These are phyloP conservation scores for Neolamprologus hecqui DNA, from an alignment of 2,113 vertebrate genomes.

Conservation along the genomic window DNA sequence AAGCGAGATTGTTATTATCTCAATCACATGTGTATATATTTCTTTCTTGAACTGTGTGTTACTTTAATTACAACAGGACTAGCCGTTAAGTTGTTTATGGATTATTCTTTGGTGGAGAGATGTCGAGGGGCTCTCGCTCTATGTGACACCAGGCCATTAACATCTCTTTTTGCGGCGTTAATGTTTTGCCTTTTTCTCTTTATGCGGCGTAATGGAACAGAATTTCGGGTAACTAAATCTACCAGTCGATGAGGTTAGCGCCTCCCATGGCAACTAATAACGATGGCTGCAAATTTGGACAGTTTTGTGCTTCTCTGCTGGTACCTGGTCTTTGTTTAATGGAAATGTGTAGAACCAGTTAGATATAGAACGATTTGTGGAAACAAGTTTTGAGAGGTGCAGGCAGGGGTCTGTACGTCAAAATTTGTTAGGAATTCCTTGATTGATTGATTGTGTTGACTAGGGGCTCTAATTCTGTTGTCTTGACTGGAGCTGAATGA, in stretches of 20 bases:
- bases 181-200: not conserved
- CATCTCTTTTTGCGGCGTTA: not conserved
- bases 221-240: not conserved
- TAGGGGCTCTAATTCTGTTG: not conserved
- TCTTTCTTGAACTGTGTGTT: not conserved
- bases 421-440: not conserved
- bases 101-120: not conserved
- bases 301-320: not conserved
- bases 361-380: fast-evolving
- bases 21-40: not conserved
- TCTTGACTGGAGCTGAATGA: not conserved
- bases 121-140: not conserved
- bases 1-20: not conserved
- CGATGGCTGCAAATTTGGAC: not conserved
- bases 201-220: not conserved
- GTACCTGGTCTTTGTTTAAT: not conserved
- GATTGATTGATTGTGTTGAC: not conserved
- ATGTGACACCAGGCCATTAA: not conserved
- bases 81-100: not conserved
- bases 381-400: not conserved
- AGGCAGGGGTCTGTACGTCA: not conserved
- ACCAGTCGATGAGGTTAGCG: not conserved
- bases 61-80: not conserved
- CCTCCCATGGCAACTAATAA: not conserved
- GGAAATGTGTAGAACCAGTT: not conserved